Conservation (phyloP, 1,140 invertebrate species). For the Megalopta genalis region DNA sequence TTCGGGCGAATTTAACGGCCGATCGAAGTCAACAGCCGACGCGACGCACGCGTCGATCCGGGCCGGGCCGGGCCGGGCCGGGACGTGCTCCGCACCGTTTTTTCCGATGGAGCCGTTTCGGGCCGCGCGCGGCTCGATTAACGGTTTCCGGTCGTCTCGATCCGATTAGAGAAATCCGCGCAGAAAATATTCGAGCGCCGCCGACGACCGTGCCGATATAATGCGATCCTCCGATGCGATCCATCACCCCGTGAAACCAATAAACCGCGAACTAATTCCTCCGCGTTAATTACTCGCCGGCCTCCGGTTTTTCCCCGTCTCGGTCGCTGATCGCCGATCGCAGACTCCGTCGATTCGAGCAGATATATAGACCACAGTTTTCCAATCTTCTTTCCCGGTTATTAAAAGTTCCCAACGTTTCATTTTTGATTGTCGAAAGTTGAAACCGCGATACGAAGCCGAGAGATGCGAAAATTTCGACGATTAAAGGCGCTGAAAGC, state of each 20-base stretch:
- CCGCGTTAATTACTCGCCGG: constrained; percentile 33
- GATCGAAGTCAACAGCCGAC: not conserved
- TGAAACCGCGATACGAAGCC: no score
- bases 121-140: not conserved
- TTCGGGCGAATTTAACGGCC: not conserved
- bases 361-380: no score
- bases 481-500: no score
- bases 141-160: constrained; percentile 14
- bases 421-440: no score
- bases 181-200: constrained; percentile 25
- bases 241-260: constrained; percentile 37
- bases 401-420: no score
- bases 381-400: no score
- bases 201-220: constrained; percentile 6
- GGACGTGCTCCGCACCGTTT: no score
- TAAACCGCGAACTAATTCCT: constrained; percentile 38
- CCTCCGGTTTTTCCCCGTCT: not conserved
- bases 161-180: constrained; percentile 24
- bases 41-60: no score
- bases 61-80: no score
- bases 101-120: not conserved
- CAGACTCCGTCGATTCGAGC: no score
- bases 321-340: not conserved
- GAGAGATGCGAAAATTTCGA: no score
- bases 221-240: constrained; percentile 32